Evolutionary conservation across 2,113 vertebrate genomes (phyloP).

Genomic region (Rhineura floridana): DNA sequence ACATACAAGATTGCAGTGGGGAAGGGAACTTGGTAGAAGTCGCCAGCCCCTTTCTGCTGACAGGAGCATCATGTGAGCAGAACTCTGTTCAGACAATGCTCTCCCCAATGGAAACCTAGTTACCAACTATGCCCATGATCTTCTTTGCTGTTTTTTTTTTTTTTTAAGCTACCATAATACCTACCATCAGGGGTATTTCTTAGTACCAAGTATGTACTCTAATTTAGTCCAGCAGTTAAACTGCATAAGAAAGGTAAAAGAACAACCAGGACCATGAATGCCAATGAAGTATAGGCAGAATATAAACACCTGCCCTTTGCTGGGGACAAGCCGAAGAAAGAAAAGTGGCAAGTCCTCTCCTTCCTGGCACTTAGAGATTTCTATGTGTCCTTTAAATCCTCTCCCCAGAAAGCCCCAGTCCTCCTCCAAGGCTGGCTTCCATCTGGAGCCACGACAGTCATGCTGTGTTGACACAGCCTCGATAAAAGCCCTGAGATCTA

Average conservation of each 20-base stretch:
- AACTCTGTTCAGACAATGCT: too few species aligned
- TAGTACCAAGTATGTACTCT: slow-evolving; percentile 20
- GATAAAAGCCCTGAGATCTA: slow-evolving; percentile 26
- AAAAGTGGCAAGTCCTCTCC: slow-evolving; percentile 1
- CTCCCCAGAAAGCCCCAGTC: not conserved
- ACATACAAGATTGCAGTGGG: not conserved
- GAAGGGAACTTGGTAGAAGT: not conserved
- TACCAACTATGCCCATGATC: not conserved
- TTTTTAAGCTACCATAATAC: not conserved
- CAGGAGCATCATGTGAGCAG: too few species aligned
- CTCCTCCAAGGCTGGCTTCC: slow-evolving; percentile 15
- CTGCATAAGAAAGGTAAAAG: slow-evolving; percentile 49
- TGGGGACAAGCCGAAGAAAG: not conserved
- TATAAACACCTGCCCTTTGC: slow-evolving; percentile 42
- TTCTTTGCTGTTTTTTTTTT: not conserved
- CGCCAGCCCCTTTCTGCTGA: too few species aligned
- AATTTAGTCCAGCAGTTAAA: slow-evolving; percentile 59
- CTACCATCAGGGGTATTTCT: not conserved
- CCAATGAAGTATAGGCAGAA: slow-evolving; percentile 39
- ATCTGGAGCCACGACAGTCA: slow-evolving; percentile 21
- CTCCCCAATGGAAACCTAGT: too few species aligned
- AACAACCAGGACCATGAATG: slow-evolving; percentile 46
- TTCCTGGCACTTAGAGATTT: not conserved
- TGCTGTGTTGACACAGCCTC: slow-evolving; percentile 5
- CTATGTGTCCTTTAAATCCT: slow-evolving; percentile 32